Conservation (phyloP, 2,888 invertebrate species). For the Pammene aurita region DNA sequence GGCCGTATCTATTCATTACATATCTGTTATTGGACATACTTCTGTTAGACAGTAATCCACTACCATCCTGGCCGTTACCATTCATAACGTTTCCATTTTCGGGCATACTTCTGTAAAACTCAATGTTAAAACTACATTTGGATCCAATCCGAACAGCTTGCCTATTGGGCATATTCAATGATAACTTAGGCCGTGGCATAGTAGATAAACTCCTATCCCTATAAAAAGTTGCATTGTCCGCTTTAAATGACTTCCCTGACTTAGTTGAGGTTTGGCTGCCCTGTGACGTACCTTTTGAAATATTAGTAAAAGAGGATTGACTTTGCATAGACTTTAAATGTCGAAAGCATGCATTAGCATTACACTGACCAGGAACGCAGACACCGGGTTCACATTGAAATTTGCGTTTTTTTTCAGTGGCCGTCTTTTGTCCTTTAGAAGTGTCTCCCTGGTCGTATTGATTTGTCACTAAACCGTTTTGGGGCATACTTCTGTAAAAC, state of each 20-base stretch:
- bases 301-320: not conserved
- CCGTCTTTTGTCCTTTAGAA: not conserved
- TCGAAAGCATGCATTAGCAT: constrained; percentile 9
- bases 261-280: constrained; percentile 14
- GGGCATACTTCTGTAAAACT: constrained; percentile 9
- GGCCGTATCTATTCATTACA: not conserved
- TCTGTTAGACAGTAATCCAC: not conserved
- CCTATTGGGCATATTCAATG: not conserved
- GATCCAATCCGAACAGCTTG: constrained; percentile 10
- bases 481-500: too few species aligned
- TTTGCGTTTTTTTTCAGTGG: not conserved
- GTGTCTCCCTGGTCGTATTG: too few species aligned
- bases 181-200: not conserved
- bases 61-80: not conserved
- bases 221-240: not conserved
- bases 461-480: too few species aligned
- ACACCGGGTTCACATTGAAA: constrained; percentile 14
- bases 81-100: not conserved
- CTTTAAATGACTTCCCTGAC: not conserved
- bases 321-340: not conserved
- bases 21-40: not conserved
- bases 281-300: not conserved
- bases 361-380: constrained; percentile 8
- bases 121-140: constrained; percentile 17
- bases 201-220: not conserved